Percentiles rank a stretch among this genome's conserved stretches.
Conservation (phyloP, 2,113 vertebrate species). For the Vulpes ferrilata region DNA sequence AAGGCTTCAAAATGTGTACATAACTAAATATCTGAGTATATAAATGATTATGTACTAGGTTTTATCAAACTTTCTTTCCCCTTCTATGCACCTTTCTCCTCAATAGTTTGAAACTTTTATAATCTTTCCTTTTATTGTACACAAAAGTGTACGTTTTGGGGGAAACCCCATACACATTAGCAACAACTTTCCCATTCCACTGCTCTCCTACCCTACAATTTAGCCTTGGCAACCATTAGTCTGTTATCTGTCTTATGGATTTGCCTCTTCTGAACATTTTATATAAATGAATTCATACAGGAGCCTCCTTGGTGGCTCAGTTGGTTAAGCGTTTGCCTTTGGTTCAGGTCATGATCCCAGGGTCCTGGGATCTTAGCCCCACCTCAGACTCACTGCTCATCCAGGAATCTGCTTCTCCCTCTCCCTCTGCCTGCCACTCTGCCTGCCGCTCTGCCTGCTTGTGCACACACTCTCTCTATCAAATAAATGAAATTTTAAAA, state of each 20-base stretch:
- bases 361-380: too few species aligned
- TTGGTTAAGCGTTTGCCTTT: too few species aligned
- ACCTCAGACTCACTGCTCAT: too few species aligned
- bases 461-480: too few species aligned
- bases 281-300: not conserved
- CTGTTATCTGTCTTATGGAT: not conserved
- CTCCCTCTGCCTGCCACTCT: too few species aligned
- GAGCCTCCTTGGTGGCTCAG: too few species aligned
- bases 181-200: not conserved
- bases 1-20: not conserved
- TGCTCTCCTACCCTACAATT: not conserved
- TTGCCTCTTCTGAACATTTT: not conserved
- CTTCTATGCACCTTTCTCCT: not conserved
- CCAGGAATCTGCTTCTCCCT: too few species aligned
- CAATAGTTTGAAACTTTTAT: not conserved
- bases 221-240: not conserved
- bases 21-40: not conserved
- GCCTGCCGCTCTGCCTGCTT: too few species aligned
- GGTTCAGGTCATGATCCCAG: too few species aligned
- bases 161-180: not conserved
- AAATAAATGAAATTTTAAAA: too few species aligned
- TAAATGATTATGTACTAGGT: not conserved
- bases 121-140: too few species aligned
- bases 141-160: too few species aligned
- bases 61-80: not conserved